These are phyloP conservation scores for human (Homo sapiens) DNA, from an alignment of 2,113 vertebrate genomes.

Conservation along the genomic window GRCh38 chr7:55171501-55172000, in stretches of 20 bases:
- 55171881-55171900: too few relatives aligned
- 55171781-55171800: rapidly evolving
- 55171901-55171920: not conserved
- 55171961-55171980: rapidly evolving
- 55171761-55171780: not conserved
- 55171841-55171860: not conserved
- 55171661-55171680: not conserved
- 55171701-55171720: not conserved
- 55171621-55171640: not conserved
- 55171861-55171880: not conserved
- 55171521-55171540: not conserved
- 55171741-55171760: not conserved
- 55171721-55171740: not conserved
- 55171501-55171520: rapidly evolving
- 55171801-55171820: not conserved
- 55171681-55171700: not conserved
- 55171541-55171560: not conserved
- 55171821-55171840: not conserved
- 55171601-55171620: not conserved
- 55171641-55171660: not conserved
- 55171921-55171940: not conserved
- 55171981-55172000: not conserved
- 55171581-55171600: not conserved
- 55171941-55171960: not conserved
- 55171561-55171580: rapidly evolving